Conservation (phyloP, 2,113 vertebrate species). For the Pavo muticus region DNA sequence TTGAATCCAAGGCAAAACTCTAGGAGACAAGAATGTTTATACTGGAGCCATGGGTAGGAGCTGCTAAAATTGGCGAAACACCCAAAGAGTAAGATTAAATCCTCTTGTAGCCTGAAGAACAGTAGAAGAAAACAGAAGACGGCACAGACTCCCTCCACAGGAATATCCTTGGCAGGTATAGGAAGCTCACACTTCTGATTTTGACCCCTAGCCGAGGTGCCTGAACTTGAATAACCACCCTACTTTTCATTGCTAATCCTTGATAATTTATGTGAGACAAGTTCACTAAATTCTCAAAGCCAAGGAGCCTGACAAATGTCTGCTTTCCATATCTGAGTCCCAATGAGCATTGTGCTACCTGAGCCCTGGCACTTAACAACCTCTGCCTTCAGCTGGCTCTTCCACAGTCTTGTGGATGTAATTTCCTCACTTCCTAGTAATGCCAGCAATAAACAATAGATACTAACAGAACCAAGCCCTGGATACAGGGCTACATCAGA, state of each 20-base stretch:
- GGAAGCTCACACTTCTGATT: background rate
- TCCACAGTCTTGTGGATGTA: background rate
- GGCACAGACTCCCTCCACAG: rapidly evolving
- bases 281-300: slow-evolving; percentile 10
- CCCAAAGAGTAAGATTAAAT: background rate
- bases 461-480: background rate
- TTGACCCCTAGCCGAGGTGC: background rate
- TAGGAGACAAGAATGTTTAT: background rate
- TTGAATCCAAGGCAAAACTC: background rate
- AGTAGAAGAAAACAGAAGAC: background rate
- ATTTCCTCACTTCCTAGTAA: background rate
- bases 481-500: background rate
- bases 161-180: background rate
- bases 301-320: slow-evolving; percentile 11
- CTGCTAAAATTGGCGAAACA: background rate
- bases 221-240: background rate
- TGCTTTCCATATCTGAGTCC: slow-evolving; percentile 16
- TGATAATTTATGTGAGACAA: slow-evolving; percentile 25
- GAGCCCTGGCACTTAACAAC: background rate
- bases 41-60: background rate
- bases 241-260: background rate
- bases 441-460: background rate
- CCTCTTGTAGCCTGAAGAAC: background rate
- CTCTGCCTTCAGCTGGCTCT: background rate
- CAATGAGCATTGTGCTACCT: background rate